Conservation (phyloP, 2,113 vertebrate genomes). For the Leptosomus discolor region DNA sequence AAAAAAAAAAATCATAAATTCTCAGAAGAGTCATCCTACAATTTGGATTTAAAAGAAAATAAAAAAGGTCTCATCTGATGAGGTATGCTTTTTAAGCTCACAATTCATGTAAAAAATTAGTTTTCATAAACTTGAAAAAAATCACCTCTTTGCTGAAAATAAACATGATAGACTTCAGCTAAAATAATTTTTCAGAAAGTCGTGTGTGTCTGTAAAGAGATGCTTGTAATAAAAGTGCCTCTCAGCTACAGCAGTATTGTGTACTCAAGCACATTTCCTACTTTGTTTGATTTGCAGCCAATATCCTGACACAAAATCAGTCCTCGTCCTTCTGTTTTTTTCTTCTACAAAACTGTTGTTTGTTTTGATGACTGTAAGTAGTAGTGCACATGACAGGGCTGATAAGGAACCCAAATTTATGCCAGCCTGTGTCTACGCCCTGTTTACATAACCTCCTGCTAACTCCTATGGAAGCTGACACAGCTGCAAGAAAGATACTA, state of each 20-base stretch:
- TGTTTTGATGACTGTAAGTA: constrained; percentile 17
- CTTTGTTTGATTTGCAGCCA: constrained; percentile 17
- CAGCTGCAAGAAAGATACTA: neutral
- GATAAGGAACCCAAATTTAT: constrained; percentile 18
- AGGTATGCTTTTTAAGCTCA: neutral
- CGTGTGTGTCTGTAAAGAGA: neutral
- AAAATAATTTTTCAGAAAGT: neutral
- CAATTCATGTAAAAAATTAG: neutral
- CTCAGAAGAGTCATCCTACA: neutral
- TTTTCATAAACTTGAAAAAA: neutral
- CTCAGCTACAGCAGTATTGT: neutral
- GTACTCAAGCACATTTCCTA: neutral
- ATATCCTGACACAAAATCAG: neutral
- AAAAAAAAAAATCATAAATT: neutral
- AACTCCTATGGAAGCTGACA: neutral
- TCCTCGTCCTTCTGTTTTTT: neutral
- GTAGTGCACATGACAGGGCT: neutral
- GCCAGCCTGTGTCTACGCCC: neutral
- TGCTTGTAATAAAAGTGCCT: neutral
- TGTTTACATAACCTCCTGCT: neutral
- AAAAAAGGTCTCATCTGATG: neutral
- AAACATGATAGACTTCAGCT: neutral
- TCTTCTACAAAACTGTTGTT: neutral
- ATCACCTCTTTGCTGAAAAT: neutral
- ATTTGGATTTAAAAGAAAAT: neutral